phyloP scores from a whole-genome alignment of 2,113 vertebrate genomes.

The Haemorhous mexicanus region DNA sequence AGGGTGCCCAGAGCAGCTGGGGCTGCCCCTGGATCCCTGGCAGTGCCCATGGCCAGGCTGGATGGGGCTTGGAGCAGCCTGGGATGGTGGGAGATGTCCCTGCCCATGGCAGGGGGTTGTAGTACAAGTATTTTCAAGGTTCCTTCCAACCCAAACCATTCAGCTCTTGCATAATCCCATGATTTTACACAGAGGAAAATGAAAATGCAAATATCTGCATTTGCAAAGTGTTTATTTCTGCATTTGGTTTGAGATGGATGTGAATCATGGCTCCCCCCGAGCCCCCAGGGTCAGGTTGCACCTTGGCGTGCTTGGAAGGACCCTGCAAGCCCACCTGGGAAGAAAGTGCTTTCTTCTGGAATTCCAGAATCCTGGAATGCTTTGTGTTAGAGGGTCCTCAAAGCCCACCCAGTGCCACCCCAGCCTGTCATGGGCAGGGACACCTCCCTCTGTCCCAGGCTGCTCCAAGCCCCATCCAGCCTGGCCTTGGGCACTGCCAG shows the following conservation, averaged over 20 bases:
- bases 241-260: too few relatives aligned
- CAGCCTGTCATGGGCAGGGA: neutral
- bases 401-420: accelerated
- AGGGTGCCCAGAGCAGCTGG: neutral
- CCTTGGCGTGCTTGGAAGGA: accelerated
- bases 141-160: neutral
- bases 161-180: accelerated
- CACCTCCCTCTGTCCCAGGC: neutral
- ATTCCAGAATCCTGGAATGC: neutral
- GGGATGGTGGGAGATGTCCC: neutral
- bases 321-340: neutral
- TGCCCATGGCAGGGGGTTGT: neutral
- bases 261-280: accelerated
- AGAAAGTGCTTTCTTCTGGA: neutral
- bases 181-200: neutral
- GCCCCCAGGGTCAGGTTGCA: neutral
- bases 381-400: neutral
- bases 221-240: neutral
- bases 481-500: neutral
- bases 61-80: accelerated
- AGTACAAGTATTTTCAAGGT: neutral
- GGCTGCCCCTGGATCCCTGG: neutral
- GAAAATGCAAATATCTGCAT: neutral
- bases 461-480: neutral
- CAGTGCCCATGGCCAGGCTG: neutral